A percentile compares a stretch with the other conserved stretches of the same genome.
Evolutionary conservation across 2,113 vertebrate genomes (phyloP).

Genomic region (Tichodroma muraria): DNA sequence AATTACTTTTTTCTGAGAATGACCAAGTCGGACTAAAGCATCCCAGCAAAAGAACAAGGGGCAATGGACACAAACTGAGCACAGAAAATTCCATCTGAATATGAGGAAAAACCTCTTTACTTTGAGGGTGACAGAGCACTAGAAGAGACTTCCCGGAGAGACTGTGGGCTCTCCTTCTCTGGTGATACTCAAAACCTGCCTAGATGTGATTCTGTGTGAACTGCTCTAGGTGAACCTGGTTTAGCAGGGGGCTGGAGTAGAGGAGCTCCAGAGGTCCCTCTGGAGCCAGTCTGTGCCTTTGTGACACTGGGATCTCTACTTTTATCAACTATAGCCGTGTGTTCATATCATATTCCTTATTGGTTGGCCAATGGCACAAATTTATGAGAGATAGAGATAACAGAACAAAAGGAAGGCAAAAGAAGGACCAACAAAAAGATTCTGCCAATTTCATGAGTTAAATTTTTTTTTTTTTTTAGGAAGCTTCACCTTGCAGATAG

Average conservation of each 20-base stretch:
- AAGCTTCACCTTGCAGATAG: background rate
- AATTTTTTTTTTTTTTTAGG: background rate
- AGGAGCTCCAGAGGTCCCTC: background rate
- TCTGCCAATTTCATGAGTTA: background rate
- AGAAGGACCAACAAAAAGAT: background rate
- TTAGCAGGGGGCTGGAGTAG: background rate
- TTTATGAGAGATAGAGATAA: background rate
- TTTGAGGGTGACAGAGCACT: background rate
- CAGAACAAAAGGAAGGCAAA: background rate
- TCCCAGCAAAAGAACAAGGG: background rate
- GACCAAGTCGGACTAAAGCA: background rate
- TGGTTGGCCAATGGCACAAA: background rate
- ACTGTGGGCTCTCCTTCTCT: background rate
- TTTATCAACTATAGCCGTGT: accelerated
- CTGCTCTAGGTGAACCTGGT: background rate
- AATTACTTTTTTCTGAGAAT: background rate
- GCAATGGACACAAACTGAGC: background rate
- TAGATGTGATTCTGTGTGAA: background rate
- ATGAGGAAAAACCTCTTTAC: background rate
- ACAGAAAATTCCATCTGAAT: background rate
- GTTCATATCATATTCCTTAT: background rate
- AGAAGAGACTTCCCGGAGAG: background rate
- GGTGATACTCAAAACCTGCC: background rate
- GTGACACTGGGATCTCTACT: background rate
- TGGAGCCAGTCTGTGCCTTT: background rate